Conservation (phyloP, 30 jellyfish, hydroid and myxozoan species). For the Catostylus mosaicus region DNA sequence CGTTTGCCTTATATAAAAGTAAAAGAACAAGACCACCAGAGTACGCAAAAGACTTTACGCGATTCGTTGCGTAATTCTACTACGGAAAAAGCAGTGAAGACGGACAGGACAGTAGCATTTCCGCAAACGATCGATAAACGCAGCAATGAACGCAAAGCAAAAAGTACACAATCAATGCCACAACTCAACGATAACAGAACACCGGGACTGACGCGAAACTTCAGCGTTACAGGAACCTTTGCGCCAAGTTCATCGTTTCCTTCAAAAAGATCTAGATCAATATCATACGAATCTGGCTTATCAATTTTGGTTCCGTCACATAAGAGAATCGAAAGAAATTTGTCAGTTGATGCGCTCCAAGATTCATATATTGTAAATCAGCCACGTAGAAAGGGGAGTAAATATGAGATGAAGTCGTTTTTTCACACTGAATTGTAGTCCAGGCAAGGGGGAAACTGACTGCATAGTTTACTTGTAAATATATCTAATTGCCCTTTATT, state of each 20-base stretch:
- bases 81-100: background rate
- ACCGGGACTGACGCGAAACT: background rate
- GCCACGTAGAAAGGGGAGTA: background rate
- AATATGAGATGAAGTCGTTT: constrained; percentile 8
- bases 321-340: constrained; percentile 7
- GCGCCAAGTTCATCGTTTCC: background rate
- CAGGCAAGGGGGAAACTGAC: too few species aligned
- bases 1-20: constrained; percentile 3
- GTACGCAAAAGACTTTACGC: background rate
- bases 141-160: background rate
- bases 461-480: too few species aligned
- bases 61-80: background rate
- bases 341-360: constrained; percentile 5
- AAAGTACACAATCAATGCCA: background rate
- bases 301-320: background rate
- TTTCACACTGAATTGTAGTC: constrained; percentile 6
- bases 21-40: background rate
- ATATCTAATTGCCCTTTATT: too few species aligned
- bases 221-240: background rate
- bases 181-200: background rate
- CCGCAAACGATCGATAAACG: constrained; percentile 4
- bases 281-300: constrained; percentile 17
- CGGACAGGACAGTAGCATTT: background rate
- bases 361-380: background rate
- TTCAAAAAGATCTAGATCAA: constrained; percentile 1